Percentiles rank a stretch among this genome's conserved stretches.
phyloP scores from a whole-genome alignment of 2,113 vertebrate species.

The Myiozetetes cayanensis region DNA sequence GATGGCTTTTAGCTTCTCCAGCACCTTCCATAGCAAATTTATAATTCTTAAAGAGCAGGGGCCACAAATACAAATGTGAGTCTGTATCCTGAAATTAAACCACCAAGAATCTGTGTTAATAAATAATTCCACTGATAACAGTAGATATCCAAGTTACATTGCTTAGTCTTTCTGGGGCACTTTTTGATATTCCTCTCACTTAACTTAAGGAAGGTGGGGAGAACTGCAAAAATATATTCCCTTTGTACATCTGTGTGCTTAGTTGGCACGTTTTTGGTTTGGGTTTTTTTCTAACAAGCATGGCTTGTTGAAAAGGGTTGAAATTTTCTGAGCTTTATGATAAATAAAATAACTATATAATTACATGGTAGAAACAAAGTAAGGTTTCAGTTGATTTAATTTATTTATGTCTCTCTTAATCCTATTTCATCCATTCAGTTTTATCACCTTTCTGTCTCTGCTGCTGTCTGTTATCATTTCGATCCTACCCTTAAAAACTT shows the following conservation, averaged over 20 bases:
- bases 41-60: neutral
- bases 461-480: neutral
- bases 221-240: neutral
- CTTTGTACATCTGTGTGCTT: neutral
- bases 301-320: neutral
- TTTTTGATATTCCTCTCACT: neutral
- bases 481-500: neutral
- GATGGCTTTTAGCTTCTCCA: neutral
- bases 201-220: neutral
- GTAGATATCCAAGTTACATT: neutral
- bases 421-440: neutral
- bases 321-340: neutral
- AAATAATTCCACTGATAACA: neutral
- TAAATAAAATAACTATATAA: neutral
- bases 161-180: neutral
- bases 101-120: neutral
- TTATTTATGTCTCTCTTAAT: slow-evolving; percentile 5
- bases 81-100: neutral
- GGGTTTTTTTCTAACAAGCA: neutral
- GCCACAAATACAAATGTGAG: neutral
- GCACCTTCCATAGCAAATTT: neutral
- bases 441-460: neutral
- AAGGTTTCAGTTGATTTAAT: neutral
- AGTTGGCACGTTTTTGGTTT: neutral
- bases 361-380: neutral